Conservation (phyloP, 2,888 invertebrate species). For the Icerya purchasi region DNA sequence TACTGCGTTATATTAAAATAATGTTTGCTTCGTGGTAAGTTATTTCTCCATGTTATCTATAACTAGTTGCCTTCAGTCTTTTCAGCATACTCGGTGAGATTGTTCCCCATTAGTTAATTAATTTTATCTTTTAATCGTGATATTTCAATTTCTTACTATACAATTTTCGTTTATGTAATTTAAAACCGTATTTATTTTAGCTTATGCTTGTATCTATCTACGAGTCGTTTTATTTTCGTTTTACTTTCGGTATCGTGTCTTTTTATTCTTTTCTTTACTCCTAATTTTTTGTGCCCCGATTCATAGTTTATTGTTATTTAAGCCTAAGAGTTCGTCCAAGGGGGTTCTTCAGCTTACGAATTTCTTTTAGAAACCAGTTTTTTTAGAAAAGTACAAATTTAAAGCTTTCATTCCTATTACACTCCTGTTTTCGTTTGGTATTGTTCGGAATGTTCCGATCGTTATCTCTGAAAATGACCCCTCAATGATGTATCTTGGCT, state of each 20-base stretch:
- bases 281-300: not conserved
- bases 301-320: not conserved
- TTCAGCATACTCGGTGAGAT: too few relatives aligned
- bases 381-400: not conserved
- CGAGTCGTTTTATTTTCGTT: not conserved
- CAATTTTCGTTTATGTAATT: too few relatives aligned
- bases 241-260: not conserved
- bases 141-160: too few relatives aligned
- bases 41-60: too few relatives aligned
- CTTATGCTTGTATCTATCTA: not conserved
- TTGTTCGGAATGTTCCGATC: too few relatives aligned
- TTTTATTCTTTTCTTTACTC: constrained; percentile 18
- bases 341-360: not conserved
- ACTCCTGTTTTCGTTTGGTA: not conserved
- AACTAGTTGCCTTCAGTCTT: too few relatives aligned
- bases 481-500: too few relatives aligned
- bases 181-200: not conserved
- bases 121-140: too few relatives aligned
- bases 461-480: too few relatives aligned
- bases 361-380: not conserved
- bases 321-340: not conserved
- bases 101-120: too few relatives aligned
- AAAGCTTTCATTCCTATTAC: not conserved
- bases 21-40: too few relatives aligned
- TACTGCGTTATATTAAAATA: too few relatives aligned